Percentiles rank a stretch among this genome's conserved stretches.
Evolutionary conservation across 2,888 invertebrate species (phyloP).

Genomic region (Parnassius orleans): DNA sequence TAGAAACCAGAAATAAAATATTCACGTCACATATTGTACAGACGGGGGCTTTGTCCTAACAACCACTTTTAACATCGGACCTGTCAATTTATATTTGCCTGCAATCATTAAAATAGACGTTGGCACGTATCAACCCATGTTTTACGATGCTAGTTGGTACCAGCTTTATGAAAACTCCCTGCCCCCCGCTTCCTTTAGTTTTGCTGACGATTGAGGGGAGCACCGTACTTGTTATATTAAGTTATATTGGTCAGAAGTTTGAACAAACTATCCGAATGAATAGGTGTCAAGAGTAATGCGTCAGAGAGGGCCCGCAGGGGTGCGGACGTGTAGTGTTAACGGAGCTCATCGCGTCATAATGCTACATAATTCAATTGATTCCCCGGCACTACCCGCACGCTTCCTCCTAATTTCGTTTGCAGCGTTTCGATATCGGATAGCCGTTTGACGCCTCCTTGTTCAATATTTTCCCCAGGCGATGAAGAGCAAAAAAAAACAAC

Average conservation of each 20-base stretch:
- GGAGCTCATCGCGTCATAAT: slow-evolving; percentile 73
- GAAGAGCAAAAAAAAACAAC: slow-evolving; percentile 49
- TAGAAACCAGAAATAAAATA: slow-evolving; percentile 50
- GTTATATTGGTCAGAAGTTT: slow-evolving; percentile 38
- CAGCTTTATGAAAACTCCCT: slow-evolving; percentile 33
- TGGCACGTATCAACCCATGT: slow-evolving; percentile 46
- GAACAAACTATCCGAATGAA: slow-evolving; percentile 66
- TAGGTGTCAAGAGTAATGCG: slow-evolving; percentile 75
- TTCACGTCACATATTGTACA: slow-evolving; percentile 67
- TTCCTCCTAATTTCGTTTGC: slow-evolving; percentile 75
- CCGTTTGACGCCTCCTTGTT: slow-evolving; percentile 69
- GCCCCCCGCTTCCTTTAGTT: slow-evolving; percentile 33
- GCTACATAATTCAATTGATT: slow-evolving; percentile 79
- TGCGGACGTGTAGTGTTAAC: slow-evolving; percentile 70
- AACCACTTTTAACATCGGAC: slow-evolving; percentile 65
- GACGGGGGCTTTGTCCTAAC: slow-evolving; percentile 63
- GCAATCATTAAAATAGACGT: slow-evolving; percentile 63
- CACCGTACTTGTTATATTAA: slow-evolving; percentile 34
- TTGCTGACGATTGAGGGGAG: slow-evolving; percentile 36
- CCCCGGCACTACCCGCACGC: slow-evolving; percentile 78
- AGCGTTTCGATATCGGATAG: slow-evolving; percentile 80
- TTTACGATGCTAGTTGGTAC: slow-evolving; percentile 38
- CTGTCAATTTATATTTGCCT: slow-evolving; percentile 78
- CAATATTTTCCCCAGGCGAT: slow-evolving; percentile 53
- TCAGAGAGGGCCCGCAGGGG: slow-evolving; percentile 56